Conservation (phyloP, 2,113 vertebrate species). For the Chlamydotis undulata region DNA sequence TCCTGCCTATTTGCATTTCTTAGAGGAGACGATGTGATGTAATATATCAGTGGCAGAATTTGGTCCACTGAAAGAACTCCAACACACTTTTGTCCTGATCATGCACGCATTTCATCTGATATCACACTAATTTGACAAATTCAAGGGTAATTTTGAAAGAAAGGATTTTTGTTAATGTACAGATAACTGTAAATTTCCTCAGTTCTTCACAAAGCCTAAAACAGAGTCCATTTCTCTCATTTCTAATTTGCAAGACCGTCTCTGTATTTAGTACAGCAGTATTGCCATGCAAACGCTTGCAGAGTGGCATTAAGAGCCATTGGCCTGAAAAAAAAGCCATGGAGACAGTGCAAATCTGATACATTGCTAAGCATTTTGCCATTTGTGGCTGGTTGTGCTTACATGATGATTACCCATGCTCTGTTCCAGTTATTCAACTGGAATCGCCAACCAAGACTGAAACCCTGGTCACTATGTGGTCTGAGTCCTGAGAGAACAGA, state of each 20-base stretch:
- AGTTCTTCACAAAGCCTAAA: not conserved
- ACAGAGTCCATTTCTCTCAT: not conserved
- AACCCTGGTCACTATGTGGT: slow-evolving; percentile 47
- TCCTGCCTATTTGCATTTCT: not conserved
- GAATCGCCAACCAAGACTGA: slow-evolving; percentile 41
- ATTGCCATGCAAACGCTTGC: slow-evolving; percentile 1
- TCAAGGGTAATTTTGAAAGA: not conserved
- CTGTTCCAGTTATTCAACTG: slow-evolving; percentile 51
- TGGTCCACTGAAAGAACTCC: not conserved
- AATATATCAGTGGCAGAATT: not conserved
- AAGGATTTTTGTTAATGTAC: not conserved
- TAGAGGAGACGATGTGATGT: not conserved
- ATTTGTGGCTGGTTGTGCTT: slow-evolving; percentile 47
- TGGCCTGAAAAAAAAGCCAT: slow-evolving; percentile 31
- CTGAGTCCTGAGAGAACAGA: slow-evolving; percentile 38
- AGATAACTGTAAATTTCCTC: not conserved
- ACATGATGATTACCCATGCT: slow-evolving; percentile 31
- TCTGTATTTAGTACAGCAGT: not conserved
- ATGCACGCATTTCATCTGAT: not conserved
- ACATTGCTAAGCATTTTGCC: slow-evolving; percentile 54
- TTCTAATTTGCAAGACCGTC: not conserved
- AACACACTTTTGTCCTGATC: not conserved
- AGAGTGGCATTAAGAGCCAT: not conserved
- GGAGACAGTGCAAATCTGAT: slow-evolving; percentile 10
- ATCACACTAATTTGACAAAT: not conserved